These are phyloP conservation scores for Echinometra lucunter DNA, from an alignment of 53 echinoderm and acorn worm species.

Conservation along the genomic window DNA sequence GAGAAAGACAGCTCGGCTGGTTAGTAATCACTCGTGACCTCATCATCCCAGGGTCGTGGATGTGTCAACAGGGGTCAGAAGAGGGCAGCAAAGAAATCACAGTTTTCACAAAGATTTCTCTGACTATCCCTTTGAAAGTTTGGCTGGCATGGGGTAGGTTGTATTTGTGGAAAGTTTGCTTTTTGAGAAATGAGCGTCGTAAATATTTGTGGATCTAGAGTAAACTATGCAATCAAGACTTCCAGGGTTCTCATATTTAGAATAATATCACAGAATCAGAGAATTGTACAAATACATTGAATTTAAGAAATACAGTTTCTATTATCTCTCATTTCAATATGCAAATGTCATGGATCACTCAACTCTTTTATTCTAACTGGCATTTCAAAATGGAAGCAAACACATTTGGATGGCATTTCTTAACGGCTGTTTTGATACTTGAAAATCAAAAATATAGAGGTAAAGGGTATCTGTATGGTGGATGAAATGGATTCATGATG, in stretches of 20 bases:
- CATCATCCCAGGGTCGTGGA: constrained; percentile 62
- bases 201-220: constrained; percentile 55
- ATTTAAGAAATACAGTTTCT: constrained; percentile 9
- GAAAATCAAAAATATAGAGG: not conserved
- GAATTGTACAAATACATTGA: not conserved
- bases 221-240: constrained; percentile 6
- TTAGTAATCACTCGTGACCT: constrained; percentile 59
- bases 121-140: constrained; percentile 40
- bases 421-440: not conserved
- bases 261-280: not conserved
- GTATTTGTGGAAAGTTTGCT: constrained; percentile 63
- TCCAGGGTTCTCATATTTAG: not conserved
- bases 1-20: constrained; percentile 39
- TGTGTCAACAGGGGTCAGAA: constrained; percentile 66
- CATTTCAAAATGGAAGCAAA: not conserved
- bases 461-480: not conserved
- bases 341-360: not conserved
- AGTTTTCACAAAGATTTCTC: not conserved
- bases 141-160: not conserved
- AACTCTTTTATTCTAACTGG: not conserved
- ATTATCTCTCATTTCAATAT: not conserved
- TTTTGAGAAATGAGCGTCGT: constrained; percentile 71
- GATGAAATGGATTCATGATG: not conserved
- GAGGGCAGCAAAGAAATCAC: constrained; percentile 64
- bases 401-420: not conserved